Evolutionary conservation across 2,888 invertebrate species (phyloP).

Genomic region (Drosophila algonquin): DNA sequence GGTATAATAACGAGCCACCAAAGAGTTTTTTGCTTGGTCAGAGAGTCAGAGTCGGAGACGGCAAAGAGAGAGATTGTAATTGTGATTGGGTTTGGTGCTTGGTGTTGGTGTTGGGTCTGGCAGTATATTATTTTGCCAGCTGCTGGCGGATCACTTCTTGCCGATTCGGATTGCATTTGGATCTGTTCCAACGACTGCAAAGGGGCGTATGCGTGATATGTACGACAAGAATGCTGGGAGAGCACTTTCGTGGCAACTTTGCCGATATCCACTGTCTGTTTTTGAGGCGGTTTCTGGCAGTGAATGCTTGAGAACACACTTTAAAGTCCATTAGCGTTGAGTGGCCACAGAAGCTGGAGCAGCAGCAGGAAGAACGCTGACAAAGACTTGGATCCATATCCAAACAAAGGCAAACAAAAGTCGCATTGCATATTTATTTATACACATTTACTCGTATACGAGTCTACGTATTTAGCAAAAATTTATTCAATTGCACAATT

Average conservation of each 20-base stretch:
- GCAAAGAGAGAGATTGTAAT: conserved; percentile 25
- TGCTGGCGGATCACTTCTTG: conserved; percentile 35
- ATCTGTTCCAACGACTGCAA: conserved; percentile 44
- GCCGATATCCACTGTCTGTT: conserved; percentile 30
- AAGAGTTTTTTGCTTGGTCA: conserved; percentile 32
- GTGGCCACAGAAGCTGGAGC: conserved; percentile 44
- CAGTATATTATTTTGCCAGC: conserved; percentile 65
- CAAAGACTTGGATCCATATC: conserved; percentile 26
- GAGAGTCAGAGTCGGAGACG: conserved; percentile 7
- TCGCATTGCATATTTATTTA: conserved; percentile 43
- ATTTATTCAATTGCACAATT: conserved; percentile 25
- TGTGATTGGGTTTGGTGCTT: conserved; percentile 41
- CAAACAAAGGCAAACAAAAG: conserved; percentile 45
- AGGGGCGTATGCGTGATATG: conserved; percentile 62
- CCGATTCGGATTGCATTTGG: conserved; percentile 26
- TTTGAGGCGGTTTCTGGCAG: conserved; percentile 35
- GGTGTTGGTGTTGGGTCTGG: conserved; percentile 42
- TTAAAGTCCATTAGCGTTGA: conserved; percentile 79
- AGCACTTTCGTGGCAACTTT: conserved; percentile 51
- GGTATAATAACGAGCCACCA: conserved; percentile 35
- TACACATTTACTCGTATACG: conserved; percentile 4
- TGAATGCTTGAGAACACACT: conserved; percentile 70
- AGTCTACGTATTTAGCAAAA: conserved; percentile 33
- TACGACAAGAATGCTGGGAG: conserved; percentile 42
- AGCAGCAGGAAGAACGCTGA: conserved; percentile 7